A percentile compares a stretch with the other conserved stretches of the same genome.
Conservation (phyloP, 2,888 invertebrate genomes). For the Calameuta idolon region DNA sequence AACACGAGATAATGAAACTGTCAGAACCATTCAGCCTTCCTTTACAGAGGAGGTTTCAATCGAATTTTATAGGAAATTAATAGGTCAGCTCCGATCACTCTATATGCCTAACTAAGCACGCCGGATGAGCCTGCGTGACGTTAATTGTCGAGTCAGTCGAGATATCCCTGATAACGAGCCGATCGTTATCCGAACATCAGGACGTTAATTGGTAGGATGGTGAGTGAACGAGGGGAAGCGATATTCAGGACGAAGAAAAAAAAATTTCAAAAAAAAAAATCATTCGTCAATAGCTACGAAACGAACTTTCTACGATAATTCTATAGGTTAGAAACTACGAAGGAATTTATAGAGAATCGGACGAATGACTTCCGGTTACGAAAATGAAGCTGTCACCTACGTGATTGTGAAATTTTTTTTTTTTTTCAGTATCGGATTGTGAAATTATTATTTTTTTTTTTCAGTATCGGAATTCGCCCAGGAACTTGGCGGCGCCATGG, state of each 20-base stretch:
- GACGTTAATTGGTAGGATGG: background rate
- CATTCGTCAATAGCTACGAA: background rate
- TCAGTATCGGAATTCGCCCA: constrained; percentile 93
- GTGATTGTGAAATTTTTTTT: background rate
- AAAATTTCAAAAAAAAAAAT: background rate
- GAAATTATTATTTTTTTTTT: background rate
- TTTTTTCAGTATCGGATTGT: constrained; percentile 76
- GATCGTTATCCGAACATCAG: background rate
- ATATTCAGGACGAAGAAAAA: background rate
- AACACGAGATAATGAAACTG: background rate
- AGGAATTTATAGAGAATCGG: background rate
- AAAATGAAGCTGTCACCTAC: background rate
- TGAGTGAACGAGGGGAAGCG: background rate
- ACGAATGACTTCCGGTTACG: background rate
- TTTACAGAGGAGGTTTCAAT: background rate
- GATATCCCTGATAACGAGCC: background rate
- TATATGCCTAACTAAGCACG: background rate
- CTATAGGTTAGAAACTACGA: too few species aligned
- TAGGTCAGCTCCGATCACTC: background rate
- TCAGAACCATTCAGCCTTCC: background rate
- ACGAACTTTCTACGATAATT: too few species aligned
- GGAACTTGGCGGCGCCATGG: constrained; percentile 89
- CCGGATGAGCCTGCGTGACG: background rate
- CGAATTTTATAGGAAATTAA: background rate
- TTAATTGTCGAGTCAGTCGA: background rate